These are phyloP conservation scores for Polydrusus tereticollis DNA, from an alignment of 2,888 invertebrate species.

Conservation along the genomic window DNA sequence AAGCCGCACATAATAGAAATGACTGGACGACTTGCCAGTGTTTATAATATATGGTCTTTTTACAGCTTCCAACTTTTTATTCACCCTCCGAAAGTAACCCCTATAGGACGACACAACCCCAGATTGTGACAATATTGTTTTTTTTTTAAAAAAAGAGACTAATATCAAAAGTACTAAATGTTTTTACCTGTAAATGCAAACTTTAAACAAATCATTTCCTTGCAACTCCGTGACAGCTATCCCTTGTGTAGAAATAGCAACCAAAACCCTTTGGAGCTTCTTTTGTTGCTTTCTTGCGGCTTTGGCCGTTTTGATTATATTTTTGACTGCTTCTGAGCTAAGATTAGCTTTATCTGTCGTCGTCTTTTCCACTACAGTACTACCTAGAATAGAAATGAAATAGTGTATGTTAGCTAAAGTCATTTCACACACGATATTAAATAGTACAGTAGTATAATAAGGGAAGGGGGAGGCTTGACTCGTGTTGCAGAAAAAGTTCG, in stretches of 20 bases:
- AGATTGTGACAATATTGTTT: too few species aligned
- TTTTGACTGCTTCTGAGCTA: slow-evolving; percentile 86
- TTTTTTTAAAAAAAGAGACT: too few species aligned
- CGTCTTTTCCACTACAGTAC: slow-evolving; percentile 79
- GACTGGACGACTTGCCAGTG: too few species aligned
- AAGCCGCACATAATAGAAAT: too few species aligned
- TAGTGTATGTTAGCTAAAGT: neutral
- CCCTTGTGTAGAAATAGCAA: slow-evolving; percentile 82
- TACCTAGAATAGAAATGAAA: slow-evolving; percentile 64
- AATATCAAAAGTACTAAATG: neutral
- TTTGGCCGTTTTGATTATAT: slow-evolving; percentile 78
- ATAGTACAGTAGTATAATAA: too few species aligned
- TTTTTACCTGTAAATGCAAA: slow-evolving; percentile 85
- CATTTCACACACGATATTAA: too few species aligned
- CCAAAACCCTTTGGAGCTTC: slow-evolving; percentile 73
- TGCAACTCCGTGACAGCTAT: slow-evolving; percentile 81
- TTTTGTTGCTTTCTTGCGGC: slow-evolving; percentile 73
- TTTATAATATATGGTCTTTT: too few species aligned
- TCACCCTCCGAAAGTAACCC: too few species aligned
- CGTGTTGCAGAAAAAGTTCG: too few species aligned
- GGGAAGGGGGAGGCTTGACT: too few species aligned
- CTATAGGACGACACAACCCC: too few species aligned
- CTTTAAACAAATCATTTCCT: slow-evolving; percentile 80
- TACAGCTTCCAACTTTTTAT: too few species aligned
- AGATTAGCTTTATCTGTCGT: slow-evolving; percentile 79